These are phyloP conservation scores for Drosophila bipectinata DNA, from an alignment of 1,140 invertebrate genomes.

Conservation along the genomic window DNA sequence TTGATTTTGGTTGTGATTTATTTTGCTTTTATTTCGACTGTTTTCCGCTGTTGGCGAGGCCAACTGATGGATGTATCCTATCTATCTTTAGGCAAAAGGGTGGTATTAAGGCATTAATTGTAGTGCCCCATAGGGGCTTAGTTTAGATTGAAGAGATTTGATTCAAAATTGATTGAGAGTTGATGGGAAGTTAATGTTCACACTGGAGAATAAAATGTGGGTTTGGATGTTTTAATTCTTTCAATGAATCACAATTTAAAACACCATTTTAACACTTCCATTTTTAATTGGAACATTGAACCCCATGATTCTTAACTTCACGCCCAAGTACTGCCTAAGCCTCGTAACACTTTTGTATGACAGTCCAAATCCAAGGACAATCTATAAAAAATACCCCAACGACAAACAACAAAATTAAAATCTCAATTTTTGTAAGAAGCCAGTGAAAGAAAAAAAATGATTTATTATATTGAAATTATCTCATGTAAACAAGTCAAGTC, in stretches of 20 bases:
- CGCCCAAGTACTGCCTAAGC: slow-evolving; percentile 27
- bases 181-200: slow-evolving; percentile 10
- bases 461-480: slow-evolving; percentile 83
- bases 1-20: slow-evolving; percentile 39
- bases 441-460: slow-evolving; percentile 63
- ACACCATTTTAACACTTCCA: neutral
- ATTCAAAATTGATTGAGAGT: slow-evolving; percentile 24
- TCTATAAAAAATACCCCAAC: slow-evolving; percentile 11
- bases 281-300: slow-evolving; percentile 13
- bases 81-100: slow-evolving; percentile 43
- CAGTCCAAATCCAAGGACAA: slow-evolving; percentile 70
- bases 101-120: slow-evolving; percentile 35
- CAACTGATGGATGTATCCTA: slow-evolving; percentile 64
- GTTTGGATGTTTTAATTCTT: neutral
- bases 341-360: slow-evolving; percentile 60
- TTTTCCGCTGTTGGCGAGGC: slow-evolving; percentile 15
- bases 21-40: slow-evolving; percentile 19
- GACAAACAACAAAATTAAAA: slow-evolving; percentile 34
- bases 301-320: slow-evolving; percentile 20
- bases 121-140: slow-evolving; percentile 33
- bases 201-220: neutral
- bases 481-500: slow-evolving; percentile 82
- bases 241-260: neutral
- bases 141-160: slow-evolving; percentile 41
- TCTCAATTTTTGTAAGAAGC: slow-evolving; percentile 33